A percentile compares a stretch with the other conserved stretches of the same genome.
Evolutionary conservation across 2,797 vertebrate species (phyloP).

Genomic region (Sebastes itinus): DNA sequence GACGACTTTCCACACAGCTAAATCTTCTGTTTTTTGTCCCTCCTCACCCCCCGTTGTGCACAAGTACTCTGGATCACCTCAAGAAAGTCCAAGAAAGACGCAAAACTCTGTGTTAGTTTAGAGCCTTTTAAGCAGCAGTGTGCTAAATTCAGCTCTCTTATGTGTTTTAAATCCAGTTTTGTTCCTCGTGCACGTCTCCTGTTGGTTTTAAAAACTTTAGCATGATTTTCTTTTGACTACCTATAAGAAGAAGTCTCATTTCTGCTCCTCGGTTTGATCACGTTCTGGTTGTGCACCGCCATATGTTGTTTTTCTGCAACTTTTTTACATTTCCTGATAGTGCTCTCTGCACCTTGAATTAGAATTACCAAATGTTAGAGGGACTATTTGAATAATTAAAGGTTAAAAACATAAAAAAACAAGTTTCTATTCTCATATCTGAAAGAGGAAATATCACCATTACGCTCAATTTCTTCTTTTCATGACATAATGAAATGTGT

Average conservation of each 20-base stretch:
- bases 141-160: conserved; percentile 4
- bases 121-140: conserved; percentile 8
- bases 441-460: conserved; percentile 9
- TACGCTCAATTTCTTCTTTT: not conserved
- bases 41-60: conserved; percentile 47
- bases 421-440: not conserved
- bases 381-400: conserved; percentile 34
- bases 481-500: not conserved
- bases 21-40: conserved; percentile 59
- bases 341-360: not conserved
- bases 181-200: not conserved
- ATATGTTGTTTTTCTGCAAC: conserved; percentile 24
- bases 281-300: conserved; percentile 7
- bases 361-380: conserved; percentile 24
- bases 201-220: not conserved
- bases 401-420: conserved; percentile 33
- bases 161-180: conserved; percentile 20
- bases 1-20: conserved; percentile 41
- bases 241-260: not conserved
- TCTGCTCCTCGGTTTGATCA: not conserved
- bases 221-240: not conserved
- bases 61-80: conserved; percentile 62
- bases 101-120: conserved; percentile 6
- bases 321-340: not conserved
- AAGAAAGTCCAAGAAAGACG: conserved; percentile 38